A percentile compares a stretch with the other conserved stretches of the same genome.
Evolutionary conservation across 1,140 invertebrate species (phyloP).

Genomic region (Meloidogyne exigua): DNA sequence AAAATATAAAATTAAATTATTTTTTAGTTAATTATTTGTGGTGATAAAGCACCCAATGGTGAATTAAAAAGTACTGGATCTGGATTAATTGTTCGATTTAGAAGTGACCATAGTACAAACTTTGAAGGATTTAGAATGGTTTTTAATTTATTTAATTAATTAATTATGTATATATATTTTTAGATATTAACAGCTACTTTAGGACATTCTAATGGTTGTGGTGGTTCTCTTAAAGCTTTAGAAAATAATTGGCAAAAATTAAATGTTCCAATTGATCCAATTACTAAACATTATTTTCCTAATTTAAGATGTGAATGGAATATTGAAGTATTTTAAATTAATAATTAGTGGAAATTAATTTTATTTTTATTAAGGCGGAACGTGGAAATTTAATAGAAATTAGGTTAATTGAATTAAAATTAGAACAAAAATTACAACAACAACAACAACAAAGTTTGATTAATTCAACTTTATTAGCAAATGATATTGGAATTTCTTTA

Average conservation of each 20-base stretch:
- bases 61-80: constrained; percentile 19
- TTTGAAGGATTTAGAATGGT: constrained; percentile 50
- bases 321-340: constrained; percentile 27
- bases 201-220: constrained; percentile 55
- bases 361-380: constrained; percentile 1
- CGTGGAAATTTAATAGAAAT: constrained; percentile 43
- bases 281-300: constrained; percentile 43
- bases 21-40: constrained; percentile 32
- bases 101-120: constrained; percentile 46
- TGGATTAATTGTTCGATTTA: constrained; percentile 51
- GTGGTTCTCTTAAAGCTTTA: constrained; percentile 50
- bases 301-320: constrained; percentile 54
- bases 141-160: background rate
- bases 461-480: constrained; percentile 12
- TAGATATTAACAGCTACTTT: constrained; percentile 22
- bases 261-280: constrained; percentile 31
- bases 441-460: background rate
- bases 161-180: background rate
- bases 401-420: constrained; percentile 39
- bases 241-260: constrained; percentile 47
- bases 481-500: background rate
- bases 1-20: background rate
- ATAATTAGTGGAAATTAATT: background rate
- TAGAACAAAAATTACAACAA: constrained; percentile 34
- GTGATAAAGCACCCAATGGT: constrained; percentile 36